phyloP scores from a whole-genome alignment of 2,113 vertebrate genomes.

The Heloderma charlesbogerti region DNA sequence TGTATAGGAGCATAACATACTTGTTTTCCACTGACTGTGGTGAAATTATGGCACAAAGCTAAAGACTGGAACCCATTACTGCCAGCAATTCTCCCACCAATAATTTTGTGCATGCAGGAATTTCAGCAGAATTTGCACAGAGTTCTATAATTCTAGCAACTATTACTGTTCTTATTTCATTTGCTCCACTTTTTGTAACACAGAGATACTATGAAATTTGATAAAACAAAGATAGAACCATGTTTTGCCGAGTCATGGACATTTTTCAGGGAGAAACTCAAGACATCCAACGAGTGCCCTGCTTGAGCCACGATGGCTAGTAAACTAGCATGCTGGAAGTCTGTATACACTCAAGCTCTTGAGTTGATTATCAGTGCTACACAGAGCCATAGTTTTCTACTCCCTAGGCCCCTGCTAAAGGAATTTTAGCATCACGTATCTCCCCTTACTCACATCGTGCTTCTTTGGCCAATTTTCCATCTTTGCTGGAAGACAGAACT shows the following conservation, averaged over 20 bases:
- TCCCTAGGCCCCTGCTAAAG: too few relatives aligned
- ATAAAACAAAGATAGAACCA: too few relatives aligned
- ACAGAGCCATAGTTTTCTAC: not conserved
- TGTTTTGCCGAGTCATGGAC: not conserved
- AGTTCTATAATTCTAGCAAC: not conserved
- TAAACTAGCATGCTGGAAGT: not conserved
- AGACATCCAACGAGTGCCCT: not conserved
- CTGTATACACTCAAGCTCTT: not conserved
- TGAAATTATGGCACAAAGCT: constrained; percentile 15
- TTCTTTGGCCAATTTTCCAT: not conserved
- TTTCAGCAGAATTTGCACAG: not conserved
- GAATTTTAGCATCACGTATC: not conserved
- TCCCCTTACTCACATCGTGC: not conserved
- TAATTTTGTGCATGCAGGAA: not conserved
- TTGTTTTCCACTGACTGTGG: not conserved
- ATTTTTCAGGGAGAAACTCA: not conserved
- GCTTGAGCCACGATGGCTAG: not conserved
- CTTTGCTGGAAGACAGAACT: not conserved
- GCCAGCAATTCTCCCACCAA: not conserved
- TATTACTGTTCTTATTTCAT: too few relatives aligned
- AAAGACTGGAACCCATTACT: constrained; percentile 49
- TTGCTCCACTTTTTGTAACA: too few relatives aligned
- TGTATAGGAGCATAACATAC: constrained; percentile 3
- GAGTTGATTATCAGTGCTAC: not conserved
- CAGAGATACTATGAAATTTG: too few relatives aligned